A percentile compares a stretch with the other conserved stretches of the same genome.
Evolutionary conservation across 2,888 invertebrate genomes (phyloP).

Genomic region (Ormyrus thymus): DNA sequence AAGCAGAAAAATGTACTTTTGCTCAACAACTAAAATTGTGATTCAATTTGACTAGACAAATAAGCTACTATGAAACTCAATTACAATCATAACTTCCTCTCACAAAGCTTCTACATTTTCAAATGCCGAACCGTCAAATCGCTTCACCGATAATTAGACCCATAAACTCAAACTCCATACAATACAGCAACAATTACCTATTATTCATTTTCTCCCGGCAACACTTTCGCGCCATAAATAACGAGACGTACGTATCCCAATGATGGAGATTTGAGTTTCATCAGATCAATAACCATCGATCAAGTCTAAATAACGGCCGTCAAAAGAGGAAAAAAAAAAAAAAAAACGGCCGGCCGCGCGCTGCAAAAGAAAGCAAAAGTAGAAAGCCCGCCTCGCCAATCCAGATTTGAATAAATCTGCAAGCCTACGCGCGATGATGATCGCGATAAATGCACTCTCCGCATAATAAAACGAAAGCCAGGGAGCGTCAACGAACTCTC

Average conservation of each 20-base stretch:
- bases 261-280: no score
- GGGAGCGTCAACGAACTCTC: no score
- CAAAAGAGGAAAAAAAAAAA: background rate
- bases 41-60: no score
- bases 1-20: no score
- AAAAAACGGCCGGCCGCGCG: background rate
- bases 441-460: background rate
- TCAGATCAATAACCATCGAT: background rate
- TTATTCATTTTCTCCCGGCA: background rate
- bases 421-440: background rate
- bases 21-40: no score
- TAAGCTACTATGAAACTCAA: no score
- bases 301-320: background rate
- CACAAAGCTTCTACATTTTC: no score
- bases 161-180: no score
- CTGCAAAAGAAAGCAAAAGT: constrained; percentile 36
- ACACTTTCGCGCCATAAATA: constrained; percentile 3
- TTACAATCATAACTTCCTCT: no score
- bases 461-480: background rate
- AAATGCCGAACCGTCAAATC: no score
- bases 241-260: no score
- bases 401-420: constrained; percentile 25
- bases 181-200: background rate
- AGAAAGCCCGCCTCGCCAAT: constrained; percentile 22
- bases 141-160: no score